A percentile compares a stretch with the other conserved stretches of the same genome.
Conservation (phyloP, 2,113 vertebrate species). For the Mus pahari region DNA sequence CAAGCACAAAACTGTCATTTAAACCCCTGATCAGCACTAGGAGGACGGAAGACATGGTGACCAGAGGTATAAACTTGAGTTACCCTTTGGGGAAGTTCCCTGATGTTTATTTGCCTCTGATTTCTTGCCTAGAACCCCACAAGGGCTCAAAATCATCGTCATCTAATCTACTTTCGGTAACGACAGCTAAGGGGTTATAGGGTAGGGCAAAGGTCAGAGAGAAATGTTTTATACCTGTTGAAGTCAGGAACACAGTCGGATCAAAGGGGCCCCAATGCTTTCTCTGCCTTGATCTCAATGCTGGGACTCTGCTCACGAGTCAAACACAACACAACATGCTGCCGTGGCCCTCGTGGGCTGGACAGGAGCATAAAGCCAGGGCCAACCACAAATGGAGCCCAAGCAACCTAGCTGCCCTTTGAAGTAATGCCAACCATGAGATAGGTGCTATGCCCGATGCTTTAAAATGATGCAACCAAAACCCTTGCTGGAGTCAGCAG, state of each 20-base stretch:
- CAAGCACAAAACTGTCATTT: neutral
- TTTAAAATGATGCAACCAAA: neutral
- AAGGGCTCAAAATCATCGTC: neutral
- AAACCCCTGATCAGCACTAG: neutral
- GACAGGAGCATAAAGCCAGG: neutral
- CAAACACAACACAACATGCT: neutral
- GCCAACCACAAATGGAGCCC: neutral
- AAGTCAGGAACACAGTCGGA: neutral
- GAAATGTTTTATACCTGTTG: neutral
- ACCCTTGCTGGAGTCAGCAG: neutral
- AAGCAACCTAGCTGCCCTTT: neutral
- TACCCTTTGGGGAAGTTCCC: neutral
- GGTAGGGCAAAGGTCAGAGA: neutral
- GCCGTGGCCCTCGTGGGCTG: neutral
- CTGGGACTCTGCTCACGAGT: neutral
- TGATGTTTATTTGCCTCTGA: neutral
- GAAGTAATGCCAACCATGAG: neutral
- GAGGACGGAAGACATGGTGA: neutral
- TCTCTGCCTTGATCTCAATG: neutral
- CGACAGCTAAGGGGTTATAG: neutral
- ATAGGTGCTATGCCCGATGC: neutral
- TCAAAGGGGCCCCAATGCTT: neutral
- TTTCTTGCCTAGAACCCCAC: neutral
- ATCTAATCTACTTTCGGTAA: neutral
- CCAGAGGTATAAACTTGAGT: neutral